Evolutionary conservation across 2,888 invertebrate species (phyloP).

Genomic region (Ophioninae sp.): DNA sequence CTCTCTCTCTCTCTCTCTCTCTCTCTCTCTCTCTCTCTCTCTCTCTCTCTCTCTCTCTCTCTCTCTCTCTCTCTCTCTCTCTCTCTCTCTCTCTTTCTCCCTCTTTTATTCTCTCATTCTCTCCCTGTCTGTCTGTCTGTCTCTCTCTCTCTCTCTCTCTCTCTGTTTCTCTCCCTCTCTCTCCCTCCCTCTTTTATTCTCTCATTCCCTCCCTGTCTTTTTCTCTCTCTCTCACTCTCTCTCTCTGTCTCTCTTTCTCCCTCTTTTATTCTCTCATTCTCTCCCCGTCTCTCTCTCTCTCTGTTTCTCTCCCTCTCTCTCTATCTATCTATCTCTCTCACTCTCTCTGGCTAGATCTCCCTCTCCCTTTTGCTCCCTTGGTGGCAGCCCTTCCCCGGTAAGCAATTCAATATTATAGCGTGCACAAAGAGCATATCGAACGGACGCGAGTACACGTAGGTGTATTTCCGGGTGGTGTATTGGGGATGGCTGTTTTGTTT

Average conservation of each 20-base stretch:
- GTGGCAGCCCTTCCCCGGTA: slow-evolving; percentile 5
- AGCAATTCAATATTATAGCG: slow-evolving; percentile 37
- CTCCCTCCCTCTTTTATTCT: too few relatives aligned
- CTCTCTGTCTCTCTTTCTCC: not conserved
- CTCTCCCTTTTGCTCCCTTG: not conserved
- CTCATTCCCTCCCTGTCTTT: too few relatives aligned
- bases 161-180: too few relatives aligned
- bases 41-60: too few relatives aligned
- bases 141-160: too few relatives aligned
- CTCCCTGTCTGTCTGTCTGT: too few relatives aligned
- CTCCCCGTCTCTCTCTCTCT: not conserved
- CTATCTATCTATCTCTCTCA: slow-evolving; percentile 25
- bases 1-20: too few relatives aligned
- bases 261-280: slow-evolving; percentile 11
- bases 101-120: too few relatives aligned
- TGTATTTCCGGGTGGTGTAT: not conserved
- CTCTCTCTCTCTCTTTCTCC: too few relatives aligned
- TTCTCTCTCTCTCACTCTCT: too few relatives aligned
- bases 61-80: too few relatives aligned
- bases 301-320: slow-evolving; percentile 13
- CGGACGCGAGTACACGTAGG: not conserved
- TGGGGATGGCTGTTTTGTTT: slow-evolving; percentile 26
- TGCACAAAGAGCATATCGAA: slow-evolving; percentile 50
- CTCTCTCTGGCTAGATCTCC: not conserved
- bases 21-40: too few relatives aligned